A percentile compares a stretch with the other conserved stretches of the same genome.
phyloP scores from a whole-genome alignment of 2,113 vertebrate species.

The Aspidoscelis tigris region DNA sequence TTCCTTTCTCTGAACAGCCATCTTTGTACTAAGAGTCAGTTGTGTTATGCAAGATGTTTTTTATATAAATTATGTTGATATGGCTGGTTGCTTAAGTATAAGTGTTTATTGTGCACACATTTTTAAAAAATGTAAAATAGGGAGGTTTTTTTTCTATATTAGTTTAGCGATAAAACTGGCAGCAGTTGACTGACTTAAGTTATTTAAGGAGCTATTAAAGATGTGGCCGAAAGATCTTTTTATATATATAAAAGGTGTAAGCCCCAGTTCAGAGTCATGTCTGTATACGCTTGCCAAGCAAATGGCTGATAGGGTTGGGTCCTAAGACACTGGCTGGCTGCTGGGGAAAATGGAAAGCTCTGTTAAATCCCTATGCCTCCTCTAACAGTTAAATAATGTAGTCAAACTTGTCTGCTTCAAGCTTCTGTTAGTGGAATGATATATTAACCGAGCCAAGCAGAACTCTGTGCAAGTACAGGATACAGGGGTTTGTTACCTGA shows the following conservation, averaged over 20 bases:
- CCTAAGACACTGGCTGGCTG: background rate
- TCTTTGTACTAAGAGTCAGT: conserved; percentile 75
- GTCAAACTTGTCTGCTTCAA: background rate
- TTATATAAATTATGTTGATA: conserved; percentile 79
- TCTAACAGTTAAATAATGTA: background rate
- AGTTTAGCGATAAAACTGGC: conserved; percentile 70
- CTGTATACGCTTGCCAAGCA: background rate
- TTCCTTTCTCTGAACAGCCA: conserved; percentile 79
- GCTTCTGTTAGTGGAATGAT: background rate
- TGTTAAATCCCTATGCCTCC: background rate
- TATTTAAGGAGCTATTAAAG: conserved; percentile 59
- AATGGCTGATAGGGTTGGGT: background rate
- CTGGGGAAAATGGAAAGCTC: background rate
- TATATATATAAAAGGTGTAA: conserved; percentile 62
- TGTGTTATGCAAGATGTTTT: conserved; percentile 73
- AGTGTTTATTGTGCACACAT: conserved; percentile 72
- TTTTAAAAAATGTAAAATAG: conserved; percentile 69
- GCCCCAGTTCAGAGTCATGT: background rate
- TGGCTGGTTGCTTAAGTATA: conserved; percentile 73
- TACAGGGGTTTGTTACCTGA: background rate
- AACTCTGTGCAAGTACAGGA: background rate
- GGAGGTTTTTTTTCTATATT: conserved; percentile 50
- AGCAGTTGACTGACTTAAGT: conserved; percentile 70
- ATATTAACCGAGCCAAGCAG: background rate
- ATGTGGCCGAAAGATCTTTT: conserved; percentile 62